A percentile compares a stretch with the other conserved stretches of the same genome.
Evolutionary conservation across 2,888 invertebrate species (phyloP).

Genomic region (Chelonus formosanus): DNA sequence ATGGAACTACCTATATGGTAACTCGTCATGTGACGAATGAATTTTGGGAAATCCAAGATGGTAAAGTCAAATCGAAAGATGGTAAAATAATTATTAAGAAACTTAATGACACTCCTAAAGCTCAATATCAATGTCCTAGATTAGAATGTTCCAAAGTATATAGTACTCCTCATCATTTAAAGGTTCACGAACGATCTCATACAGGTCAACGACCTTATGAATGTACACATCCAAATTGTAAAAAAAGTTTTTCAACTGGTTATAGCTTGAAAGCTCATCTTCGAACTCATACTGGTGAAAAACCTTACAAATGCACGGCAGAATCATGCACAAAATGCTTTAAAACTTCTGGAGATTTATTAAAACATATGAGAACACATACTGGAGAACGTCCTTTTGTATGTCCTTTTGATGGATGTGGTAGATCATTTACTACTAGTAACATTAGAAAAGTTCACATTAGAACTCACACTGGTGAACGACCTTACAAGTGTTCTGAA

Average conservation of each 20-base stretch:
- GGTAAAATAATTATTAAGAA: slow-evolving; percentile 55
- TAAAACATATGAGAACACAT: slow-evolving; percentile 71
- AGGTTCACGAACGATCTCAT: slow-evolving; percentile 68
- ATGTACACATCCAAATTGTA: slow-evolving; percentile 66
- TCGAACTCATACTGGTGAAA: slow-evolving; percentile 70
- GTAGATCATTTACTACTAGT: slow-evolving; percentile 74
- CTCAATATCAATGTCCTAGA: slow-evolving; percentile 62
- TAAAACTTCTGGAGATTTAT: slow-evolving; percentile 71
- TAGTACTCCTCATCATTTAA: slow-evolving; percentile 67
- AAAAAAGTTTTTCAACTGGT: slow-evolving; percentile 68
- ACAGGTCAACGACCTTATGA: slow-evolving; percentile 67
- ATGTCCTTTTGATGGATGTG: slow-evolving; percentile 68
- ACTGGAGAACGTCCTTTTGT: slow-evolving; percentile 66
- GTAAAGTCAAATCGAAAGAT: slow-evolving; percentile 50
- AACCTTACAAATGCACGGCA: slow-evolving; percentile 69
- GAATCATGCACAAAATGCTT: slow-evolving; percentile 69
- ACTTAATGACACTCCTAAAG: slow-evolving; percentile 47
- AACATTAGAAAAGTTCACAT: slow-evolving; percentile 76
- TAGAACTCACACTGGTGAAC: slow-evolving; percentile 74
- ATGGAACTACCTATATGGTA: slow-evolving; percentile 57
- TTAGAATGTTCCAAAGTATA: slow-evolving; percentile 67
- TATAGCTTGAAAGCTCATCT: slow-evolving; percentile 70
- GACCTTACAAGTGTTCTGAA: slow-evolving; percentile 72
- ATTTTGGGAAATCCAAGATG: slow-evolving; percentile 54
- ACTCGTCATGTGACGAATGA: slow-evolving; percentile 51